phyloP scores from a whole-genome alignment of 2,113 vertebrate species.

The Alligator mississippiensis region DNA sequence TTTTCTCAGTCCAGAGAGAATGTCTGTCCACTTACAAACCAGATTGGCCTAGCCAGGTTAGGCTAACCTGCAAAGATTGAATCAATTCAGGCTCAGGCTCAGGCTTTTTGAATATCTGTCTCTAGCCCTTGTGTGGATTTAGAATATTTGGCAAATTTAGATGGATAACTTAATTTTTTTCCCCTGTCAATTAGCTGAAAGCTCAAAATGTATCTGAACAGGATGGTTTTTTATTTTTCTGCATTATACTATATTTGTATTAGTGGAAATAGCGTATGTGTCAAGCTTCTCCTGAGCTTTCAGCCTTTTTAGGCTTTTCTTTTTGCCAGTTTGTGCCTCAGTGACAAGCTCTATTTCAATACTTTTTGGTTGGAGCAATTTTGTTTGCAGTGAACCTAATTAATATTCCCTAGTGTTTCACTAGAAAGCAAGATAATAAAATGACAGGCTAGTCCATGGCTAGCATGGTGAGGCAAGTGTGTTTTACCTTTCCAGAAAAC shows the following conservation, averaged over 20 bases:
- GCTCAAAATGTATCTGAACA: not conserved
- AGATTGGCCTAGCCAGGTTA: too few species aligned
- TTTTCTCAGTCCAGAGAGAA: too few species aligned
- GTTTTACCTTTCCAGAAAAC: not conserved
- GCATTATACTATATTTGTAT: not conserved
- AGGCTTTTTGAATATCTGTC: too few species aligned
- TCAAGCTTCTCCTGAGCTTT: not conserved
- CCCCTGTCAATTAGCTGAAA: not conserved
- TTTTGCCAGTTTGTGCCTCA: not conserved
- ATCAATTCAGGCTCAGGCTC: too few species aligned
- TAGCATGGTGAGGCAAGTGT: not conserved
- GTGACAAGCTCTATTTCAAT: not conserved
- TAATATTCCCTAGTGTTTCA: not conserved
- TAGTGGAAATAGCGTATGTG: not conserved
- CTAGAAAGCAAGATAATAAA: not conserved
- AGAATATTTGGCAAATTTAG: too few species aligned
- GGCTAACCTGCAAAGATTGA: too few species aligned
- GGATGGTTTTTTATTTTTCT: not conserved
- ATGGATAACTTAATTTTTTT: not conserved
- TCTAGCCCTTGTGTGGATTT: too few species aligned
- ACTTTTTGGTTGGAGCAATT: too few species aligned
- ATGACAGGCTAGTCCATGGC: not conserved
- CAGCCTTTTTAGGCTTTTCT: not conserved
- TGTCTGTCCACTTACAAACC: too few species aligned
- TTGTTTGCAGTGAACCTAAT: not conserved